Evolutionary conservation across 23 tunicate genomes (phyloP), one percentile per base, ranked within the genome.

Genomic region (Botrylloides violaceus): DNA sequence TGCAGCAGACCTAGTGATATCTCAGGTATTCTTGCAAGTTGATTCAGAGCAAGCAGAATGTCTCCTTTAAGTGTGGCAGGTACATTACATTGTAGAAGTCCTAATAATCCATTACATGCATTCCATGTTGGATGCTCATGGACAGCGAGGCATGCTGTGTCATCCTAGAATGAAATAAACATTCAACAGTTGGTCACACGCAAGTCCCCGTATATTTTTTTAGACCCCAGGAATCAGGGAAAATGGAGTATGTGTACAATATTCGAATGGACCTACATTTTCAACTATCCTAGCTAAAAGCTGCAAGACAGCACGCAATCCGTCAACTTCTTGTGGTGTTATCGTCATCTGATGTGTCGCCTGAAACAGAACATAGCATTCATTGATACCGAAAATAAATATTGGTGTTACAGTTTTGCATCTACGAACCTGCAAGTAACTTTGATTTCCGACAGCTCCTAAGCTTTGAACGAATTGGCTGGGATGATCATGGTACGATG

Each of bases 251-350:
- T n/a, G n/a, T n/a, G n/a, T n/a, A n/a, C n/a, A n/a, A n/a, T n/a
- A n/a, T n/a, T n/a, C n/a, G n/a, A 32, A 63, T 26, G 29, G 1
- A 49, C 87, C 65, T 77, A 88, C 96, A 48, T 83, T 71, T 90
- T 79, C 34, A 1, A 74, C 61, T 5, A 90, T 75, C 56, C 73
- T 79, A 5, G 90, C 82, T 18, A 85, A 23, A 25, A 90, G 72
- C 32, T 83, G 77, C 84, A 90, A 71, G 25, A 90, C 85, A 31
- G 85, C 85, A 1, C 84, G 61, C 0, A 90, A 39, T 4, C 86
- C 97, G 66, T 90, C 90, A 34, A 90, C 85, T 79, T 90, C 97
- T n/a, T 83, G 88, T 30, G 97, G 97, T 0, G 85, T 76, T 34
- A 90, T 90, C 3, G 32, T 24, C 74, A 39, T 37, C 24, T 35